These are phyloP conservation scores for Pimpla rufipes DNA, from an alignment of 2,888 invertebrate species.

Conservation along the genomic window DNA sequence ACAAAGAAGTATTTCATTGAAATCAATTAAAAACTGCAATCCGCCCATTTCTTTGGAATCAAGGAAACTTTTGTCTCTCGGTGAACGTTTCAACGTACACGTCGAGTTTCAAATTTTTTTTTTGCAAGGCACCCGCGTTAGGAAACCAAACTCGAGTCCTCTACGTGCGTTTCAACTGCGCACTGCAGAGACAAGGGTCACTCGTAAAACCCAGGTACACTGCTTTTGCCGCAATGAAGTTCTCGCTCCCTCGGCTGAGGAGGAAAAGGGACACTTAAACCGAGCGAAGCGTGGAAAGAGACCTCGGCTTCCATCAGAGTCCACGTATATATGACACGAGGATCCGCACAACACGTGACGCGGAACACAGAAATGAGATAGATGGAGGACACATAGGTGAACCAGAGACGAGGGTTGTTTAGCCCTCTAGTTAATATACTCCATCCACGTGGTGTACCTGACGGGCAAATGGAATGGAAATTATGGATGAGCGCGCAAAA, in stretches of 20 bases:
- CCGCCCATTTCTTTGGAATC: too few relatives aligned
- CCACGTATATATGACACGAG: background rate
- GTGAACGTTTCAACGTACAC: too few relatives aligned
- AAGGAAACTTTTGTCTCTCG: too few relatives aligned
- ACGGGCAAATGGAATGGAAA: background rate
- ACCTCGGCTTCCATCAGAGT: constrained; percentile 18
- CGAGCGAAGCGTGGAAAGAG: constrained; percentile 31
- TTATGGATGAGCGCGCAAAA: background rate
- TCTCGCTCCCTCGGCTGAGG: background rate
- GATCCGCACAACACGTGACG: constrained; percentile 7
- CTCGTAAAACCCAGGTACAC: constrained; percentile 42
- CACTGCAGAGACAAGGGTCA: constrained; percentile 9
- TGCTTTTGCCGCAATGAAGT: constrained; percentile 35
- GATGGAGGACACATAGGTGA: constrained; percentile 27
- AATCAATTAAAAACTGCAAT: too few relatives aligned
- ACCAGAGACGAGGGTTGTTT: background rate
- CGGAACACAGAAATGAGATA: constrained; percentile 29
- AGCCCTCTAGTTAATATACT: background rate
- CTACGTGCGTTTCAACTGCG: background rate
- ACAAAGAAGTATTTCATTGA: too few relatives aligned
- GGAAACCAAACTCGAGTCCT: background rate
- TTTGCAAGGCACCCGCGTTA: background rate
- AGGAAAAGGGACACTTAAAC: constrained; percentile 33
- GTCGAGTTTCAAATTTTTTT: constrained; percentile 2
- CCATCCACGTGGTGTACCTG: background rate